Percentiles rank a stretch among this genome's conserved stretches.
Conservation (phyloP, 2,888 invertebrate genomes). For the Tenthredo distinguenda region DNA sequence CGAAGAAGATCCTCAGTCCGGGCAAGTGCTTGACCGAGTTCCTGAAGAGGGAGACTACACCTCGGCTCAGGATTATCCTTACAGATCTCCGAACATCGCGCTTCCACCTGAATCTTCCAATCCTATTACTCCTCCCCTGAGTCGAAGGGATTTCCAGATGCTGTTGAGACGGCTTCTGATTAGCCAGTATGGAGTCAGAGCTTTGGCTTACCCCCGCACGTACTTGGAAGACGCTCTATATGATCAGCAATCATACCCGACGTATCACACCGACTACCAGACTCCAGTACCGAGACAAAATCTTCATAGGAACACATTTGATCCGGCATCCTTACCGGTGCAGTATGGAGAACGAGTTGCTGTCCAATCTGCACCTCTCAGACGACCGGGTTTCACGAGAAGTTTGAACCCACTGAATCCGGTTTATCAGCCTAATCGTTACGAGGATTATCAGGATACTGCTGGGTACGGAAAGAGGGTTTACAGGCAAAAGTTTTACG, state of each 20-base stretch:
- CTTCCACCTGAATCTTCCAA: constrained; percentile 79
- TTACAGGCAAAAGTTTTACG: constrained; percentile 73
- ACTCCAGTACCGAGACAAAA: constrained; percentile 67
- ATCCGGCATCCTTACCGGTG: constrained; percentile 58
- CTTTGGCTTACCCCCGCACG: constrained; percentile 72
- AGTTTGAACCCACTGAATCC: constrained; percentile 66
- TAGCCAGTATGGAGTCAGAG: constrained; percentile 79
- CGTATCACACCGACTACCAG: constrained; percentile 77
- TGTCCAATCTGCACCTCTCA: constrained; percentile 60
- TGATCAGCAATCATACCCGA: constrained; percentile 74
- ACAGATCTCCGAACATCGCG: constrained; percentile 64
- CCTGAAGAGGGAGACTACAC: constrained; percentile 70
- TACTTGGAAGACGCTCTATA: constrained; percentile 75
- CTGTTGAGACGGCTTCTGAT: constrained; percentile 84
- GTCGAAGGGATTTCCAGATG: constrained; percentile 85
- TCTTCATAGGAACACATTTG: constrained; percentile 61
- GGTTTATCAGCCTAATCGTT: constrained; percentile 68
- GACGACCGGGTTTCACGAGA: constrained; percentile 65
- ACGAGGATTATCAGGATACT: constrained; percentile 73
- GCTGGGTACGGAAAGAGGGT: constrained; percentile 71
- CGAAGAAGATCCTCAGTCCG: constrained; percentile 63
- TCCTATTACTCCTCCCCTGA: constrained; percentile 85
- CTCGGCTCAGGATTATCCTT: constrained; percentile 68
- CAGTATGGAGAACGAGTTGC: constrained; percentile 71
- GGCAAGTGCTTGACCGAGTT: constrained; percentile 50